phyloP scores from a whole-genome alignment of 2,113 vertebrate genomes.

The Coracopsis vasa region DNA sequence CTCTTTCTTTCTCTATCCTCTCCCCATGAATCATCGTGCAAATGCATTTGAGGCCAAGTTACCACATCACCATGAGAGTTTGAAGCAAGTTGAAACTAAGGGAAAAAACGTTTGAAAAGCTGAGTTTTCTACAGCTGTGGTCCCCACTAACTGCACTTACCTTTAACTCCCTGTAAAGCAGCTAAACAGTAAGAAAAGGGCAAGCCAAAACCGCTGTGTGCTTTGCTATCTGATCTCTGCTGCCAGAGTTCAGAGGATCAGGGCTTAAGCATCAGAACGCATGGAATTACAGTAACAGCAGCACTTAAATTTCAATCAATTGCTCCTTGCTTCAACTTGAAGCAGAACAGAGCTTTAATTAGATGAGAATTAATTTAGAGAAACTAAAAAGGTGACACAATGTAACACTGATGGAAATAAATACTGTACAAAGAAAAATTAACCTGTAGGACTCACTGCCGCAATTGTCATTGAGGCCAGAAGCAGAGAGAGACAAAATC shows the following conservation, averaged over 20 bases:
- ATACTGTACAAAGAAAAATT: background rate
- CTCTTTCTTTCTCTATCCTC: background rate
- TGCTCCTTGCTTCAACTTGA: constrained; percentile 7
- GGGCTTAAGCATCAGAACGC: background rate
- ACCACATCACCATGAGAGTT: background rate
- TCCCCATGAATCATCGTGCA: background rate
- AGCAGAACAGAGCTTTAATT: constrained; percentile 11
- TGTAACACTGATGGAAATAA: background rate
- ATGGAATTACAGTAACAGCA: constrained; percentile 11
- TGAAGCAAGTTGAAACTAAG: background rate
- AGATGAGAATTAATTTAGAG: constrained; percentile 5
- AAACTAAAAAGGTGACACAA: constrained; percentile 30
- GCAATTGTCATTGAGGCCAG: background rate
- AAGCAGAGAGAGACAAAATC: background rate
- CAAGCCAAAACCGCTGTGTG: background rate
- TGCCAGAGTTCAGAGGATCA: constrained; percentile 4
- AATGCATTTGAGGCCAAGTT: background rate
- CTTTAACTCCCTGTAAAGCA: background rate
- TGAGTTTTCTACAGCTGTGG: background rate
- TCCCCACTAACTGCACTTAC: background rate
- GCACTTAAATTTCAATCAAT: constrained; percentile 16
- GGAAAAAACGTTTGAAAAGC: background rate
- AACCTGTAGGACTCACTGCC: background rate
- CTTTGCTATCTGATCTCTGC: background rate
- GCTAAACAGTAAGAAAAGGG: background rate